Conservation (phyloP, 2,888 invertebrate species). For the Biston stratarius region DNA sequence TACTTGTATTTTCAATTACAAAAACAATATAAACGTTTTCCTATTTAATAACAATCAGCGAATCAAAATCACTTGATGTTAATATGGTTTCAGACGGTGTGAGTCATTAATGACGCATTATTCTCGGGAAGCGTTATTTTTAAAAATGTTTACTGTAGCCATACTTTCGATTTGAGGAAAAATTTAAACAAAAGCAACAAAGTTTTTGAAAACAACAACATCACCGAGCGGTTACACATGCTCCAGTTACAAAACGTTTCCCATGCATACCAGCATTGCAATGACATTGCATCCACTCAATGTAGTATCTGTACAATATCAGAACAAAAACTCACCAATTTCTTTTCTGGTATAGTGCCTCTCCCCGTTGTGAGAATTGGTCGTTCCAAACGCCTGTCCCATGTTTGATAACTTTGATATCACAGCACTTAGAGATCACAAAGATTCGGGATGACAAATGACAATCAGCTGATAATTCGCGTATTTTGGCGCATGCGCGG, state of each 20-base stretch:
- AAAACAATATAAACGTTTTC: neutral
- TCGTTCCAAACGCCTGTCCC: constrained; percentile 83
- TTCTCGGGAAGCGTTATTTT: constrained; percentile 10
- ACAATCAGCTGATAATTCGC: constrained; percentile 69
- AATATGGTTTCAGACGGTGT: neutral
- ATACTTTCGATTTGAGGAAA: constrained; percentile 10
- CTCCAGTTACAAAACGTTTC: constrained; percentile 17
- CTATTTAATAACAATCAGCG: neutral
- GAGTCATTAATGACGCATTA: constrained; percentile 17
- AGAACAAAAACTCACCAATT: constrained; percentile 66
- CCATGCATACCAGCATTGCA: constrained; percentile 27
- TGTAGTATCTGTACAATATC: constrained; percentile 8
- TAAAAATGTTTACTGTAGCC: constrained; percentile 12
- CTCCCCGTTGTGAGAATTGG: constrained; percentile 78
- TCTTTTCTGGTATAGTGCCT: constrained; percentile 80
- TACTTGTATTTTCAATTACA: too few species aligned
- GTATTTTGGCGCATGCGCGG: constrained; percentile 68
- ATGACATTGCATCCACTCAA: constrained; percentile 16
- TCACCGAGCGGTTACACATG: constrained; percentile 6
- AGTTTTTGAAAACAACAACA: constrained; percentile 1
- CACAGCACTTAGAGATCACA: constrained; percentile 69
- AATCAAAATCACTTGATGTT: constrained; percentile 3
- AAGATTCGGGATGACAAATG: constrained; percentile 51
- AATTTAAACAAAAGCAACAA: too few species aligned
- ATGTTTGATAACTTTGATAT: constrained; percentile 60